Evolutionary conservation across 2,797 vertebrate species (phyloP).

Genomic region (Acrocephalus scirpaceus): DNA sequence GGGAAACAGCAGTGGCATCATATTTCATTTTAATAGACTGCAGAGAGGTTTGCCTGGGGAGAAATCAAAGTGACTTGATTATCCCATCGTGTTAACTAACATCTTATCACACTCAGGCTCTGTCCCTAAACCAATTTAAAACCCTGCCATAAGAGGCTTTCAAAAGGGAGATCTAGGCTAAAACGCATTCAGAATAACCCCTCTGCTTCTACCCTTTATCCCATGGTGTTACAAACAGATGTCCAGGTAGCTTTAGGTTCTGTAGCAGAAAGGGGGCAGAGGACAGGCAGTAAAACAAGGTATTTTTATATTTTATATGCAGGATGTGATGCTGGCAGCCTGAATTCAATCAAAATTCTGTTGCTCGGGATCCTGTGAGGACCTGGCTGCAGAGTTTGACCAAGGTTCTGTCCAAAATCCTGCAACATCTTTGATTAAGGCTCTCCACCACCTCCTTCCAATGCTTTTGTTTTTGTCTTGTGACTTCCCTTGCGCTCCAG

Average conservation of each 20-base stretch:
- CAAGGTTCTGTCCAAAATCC: background rate
- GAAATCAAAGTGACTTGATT: conserved; percentile 62
- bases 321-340: background rate
- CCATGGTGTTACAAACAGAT: background rate
- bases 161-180: background rate
- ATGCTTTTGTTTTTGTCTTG: background rate
- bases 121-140: conserved; percentile 40
- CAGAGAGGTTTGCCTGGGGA: conserved; percentile 39
- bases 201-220: background rate
- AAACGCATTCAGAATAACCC: background rate
- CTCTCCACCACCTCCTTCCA: background rate
- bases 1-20: conserved; percentile 11
- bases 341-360: background rate
- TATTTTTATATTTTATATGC: background rate
- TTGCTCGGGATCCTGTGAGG: background rate
- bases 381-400: background rate
- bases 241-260: background rate
- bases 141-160: conserved; percentile 4
- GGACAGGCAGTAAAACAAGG: background rate
- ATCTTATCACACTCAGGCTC: conserved; percentile 25
- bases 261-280: background rate
- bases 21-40: conserved; percentile 68
- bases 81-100: conserved; percentile 50
- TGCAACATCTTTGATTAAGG: background rate
- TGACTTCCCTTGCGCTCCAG: background rate